These are phyloP conservation scores for Ciconia nigra DNA, from an alignment of 2,797 vertebrate genomes.

Conservation along the genomic window DNA sequence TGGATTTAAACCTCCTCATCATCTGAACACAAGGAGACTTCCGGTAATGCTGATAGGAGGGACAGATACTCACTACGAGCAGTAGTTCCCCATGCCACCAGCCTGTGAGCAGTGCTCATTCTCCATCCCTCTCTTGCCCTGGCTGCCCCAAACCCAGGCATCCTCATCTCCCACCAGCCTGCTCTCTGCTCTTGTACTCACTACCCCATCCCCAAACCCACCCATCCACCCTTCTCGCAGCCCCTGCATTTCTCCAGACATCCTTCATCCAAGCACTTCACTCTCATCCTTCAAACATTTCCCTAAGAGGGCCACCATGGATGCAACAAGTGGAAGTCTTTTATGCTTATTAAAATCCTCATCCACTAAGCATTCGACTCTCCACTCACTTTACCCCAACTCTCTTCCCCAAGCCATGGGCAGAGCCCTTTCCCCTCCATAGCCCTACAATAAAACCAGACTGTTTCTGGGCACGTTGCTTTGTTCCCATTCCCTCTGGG, in stretches of 20 bases:
- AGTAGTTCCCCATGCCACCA: background rate
- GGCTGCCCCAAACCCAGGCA: background rate
- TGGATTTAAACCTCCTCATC: background rate
- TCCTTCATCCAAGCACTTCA: background rate
- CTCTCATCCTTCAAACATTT: background rate
- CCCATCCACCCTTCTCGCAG: background rate
- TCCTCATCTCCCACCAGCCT: background rate
- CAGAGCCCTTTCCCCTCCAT: background rate
- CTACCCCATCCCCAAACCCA: background rate
- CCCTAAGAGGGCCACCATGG: background rate
- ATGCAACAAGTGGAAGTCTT: background rate
- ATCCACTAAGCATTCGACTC: background rate
- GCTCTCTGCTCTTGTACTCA: background rate
- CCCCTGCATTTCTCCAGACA: background rate
- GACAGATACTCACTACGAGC: background rate
- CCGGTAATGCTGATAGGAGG: background rate
- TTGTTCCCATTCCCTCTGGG: background rate
- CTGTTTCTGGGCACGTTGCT: background rate
- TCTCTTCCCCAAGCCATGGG: background rate
- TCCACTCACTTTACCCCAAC: background rate
- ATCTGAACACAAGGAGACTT: background rate
- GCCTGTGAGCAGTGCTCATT: background rate
- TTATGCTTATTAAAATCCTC: background rate
- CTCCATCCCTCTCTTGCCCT: background rate
- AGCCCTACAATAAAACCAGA: background rate